Percentiles rank a stretch among this genome's conserved stretches.
These are phyloP conservation scores for Pelagia noctiluca DNA, from an alignment of 30 jellyfish, hydroid and myxozoan species.

Conservation along the genomic window DNA sequence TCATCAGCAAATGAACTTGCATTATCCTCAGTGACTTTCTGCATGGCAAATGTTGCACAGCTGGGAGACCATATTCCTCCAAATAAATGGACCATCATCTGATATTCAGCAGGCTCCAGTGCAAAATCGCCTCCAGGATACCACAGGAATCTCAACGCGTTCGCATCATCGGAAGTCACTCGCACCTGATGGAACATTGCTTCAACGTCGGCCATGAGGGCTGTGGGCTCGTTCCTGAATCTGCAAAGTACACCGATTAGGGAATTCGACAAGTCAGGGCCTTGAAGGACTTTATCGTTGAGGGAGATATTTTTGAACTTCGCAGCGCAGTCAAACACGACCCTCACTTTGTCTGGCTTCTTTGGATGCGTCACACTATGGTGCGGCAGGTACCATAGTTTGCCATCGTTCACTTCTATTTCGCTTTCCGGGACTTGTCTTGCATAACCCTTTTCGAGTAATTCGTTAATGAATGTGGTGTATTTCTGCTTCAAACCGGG, in stretches of 20 bases:
- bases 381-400: slow-evolving; percentile 74
- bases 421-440: slow-evolving; percentile 47
- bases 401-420: neutral
- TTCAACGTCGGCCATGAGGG: slow-evolving; percentile 53
- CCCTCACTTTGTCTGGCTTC: slow-evolving; percentile 14
- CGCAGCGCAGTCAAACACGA: slow-evolving; percentile 75
- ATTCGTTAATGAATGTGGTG: slow-evolving; percentile 38
- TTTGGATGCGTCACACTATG: slow-evolving; percentile 42
- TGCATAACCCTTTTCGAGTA: slow-evolving; percentile 26
- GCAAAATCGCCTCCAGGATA: slow-evolving; percentile 31
- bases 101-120: slow-evolving; percentile 8
- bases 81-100: slow-evolving; percentile 52
- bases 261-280: slow-evolving; percentile 43
- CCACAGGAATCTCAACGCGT: slow-evolving; percentile 44
- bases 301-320: slow-evolving; percentile 48
- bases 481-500: slow-evolving; percentile 23
- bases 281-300: slow-evolving; percentile 29
- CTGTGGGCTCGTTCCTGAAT: slow-evolving; percentile 22
- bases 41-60: slow-evolving; percentile 43
- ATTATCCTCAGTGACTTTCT: slow-evolving; percentile 11
- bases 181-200: slow-evolving; percentile 72
- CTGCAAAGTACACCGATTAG: slow-evolving; percentile 41
- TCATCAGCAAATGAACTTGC: neutral
- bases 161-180: slow-evolving; percentile 14
- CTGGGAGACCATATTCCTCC: slow-evolving; percentile 29